Base-by-base conservation (phyloP, 2,113 vertebrate genomes). In the Tenebrosternarchus preto region DNA sequence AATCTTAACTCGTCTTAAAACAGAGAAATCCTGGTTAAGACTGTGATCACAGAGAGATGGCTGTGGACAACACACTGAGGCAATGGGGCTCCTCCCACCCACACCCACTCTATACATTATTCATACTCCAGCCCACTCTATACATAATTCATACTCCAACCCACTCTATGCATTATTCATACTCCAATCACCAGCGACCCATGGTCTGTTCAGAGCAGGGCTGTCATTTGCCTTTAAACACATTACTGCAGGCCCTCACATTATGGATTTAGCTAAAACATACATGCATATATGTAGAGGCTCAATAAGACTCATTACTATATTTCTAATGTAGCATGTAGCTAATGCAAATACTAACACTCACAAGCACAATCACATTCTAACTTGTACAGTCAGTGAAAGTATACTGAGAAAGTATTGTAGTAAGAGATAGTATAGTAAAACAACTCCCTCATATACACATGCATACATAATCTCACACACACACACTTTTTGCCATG, bases 71-170 rank as follows among this genome's bases (percentile, higher is more conserved):
- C 12, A 4, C n/a, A 39, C 68, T 72, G 46, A 66, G 31, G 60
- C 56, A 59, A 56, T 69, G 53, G 55, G 33, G 61, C 64, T 74
- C 77, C 70, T 46, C 53, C 33, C 20, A 71, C 17, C 72, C 59
- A 53, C 64, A 71, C 17, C 43, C 73, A 74, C 67, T 39, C 11
- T 75, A 25, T 91, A 80, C 83, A 89, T 91, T 91, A 91, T 91
- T 92, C 83, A 91, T 88, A 66, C 25, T 59, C 36, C 84, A 76
- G 72, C 77, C 60, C 43, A 50, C 43, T 50, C 43, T 50, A 50
- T 50, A 50, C 83, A 89, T 91, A 90, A 91, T 91, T 92, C 83
- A 91, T 88, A 66, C 24, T 59, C 36, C 84, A 76, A 75, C 76
- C 60, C 73, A 74, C 67, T 39, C 11, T 50, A 50, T 50, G 15